A percentile compares a stretch with the other conserved stretches of the same genome.
These are phyloP conservation scores for Xenopus petersii DNA, from an alignment of 2,797 vertebrate species.

Conservation along the genomic window DNA sequence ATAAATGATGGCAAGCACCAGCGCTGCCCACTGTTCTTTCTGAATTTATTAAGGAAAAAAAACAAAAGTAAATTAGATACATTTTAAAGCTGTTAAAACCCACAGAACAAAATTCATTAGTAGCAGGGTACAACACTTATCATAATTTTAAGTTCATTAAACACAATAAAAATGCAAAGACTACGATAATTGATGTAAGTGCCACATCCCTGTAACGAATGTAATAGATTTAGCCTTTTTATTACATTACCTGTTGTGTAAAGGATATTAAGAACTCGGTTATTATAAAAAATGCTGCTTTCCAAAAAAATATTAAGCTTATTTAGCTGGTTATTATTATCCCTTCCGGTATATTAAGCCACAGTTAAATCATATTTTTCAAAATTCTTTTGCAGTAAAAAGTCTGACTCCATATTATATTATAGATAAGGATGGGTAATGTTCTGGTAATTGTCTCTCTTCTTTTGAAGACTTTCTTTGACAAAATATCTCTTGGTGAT, in stretches of 20 bases:
- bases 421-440: constrained; percentile 9
- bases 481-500: no score
- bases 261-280: not conserved
- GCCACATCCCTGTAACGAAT: constrained; percentile 1
- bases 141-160: constrained; percentile 26
- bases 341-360: no score
- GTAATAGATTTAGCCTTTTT: not conserved
- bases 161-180: constrained; percentile 32
- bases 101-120: constrained; percentile 18
- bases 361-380: no score
- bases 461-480: no score
- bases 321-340: no score
- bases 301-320: not conserved
- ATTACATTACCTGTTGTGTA: not conserved
- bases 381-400: no score
- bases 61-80: not conserved
- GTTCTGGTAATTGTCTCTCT: not conserved
- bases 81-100: not conserved
- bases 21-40: not conserved
- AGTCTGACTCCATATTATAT: not conserved
- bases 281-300: not conserved
- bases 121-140: constrained; percentile 26
- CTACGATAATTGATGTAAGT: constrained; percentile 36
- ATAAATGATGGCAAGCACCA: constrained; percentile 1
- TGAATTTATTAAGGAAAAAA: no score